Percentiles rank a stretch among this genome's conserved stretches.
phyloP scores from a whole-genome alignment of 2,797 vertebrate genomes.

The Meriones psammophilus region DNA sequence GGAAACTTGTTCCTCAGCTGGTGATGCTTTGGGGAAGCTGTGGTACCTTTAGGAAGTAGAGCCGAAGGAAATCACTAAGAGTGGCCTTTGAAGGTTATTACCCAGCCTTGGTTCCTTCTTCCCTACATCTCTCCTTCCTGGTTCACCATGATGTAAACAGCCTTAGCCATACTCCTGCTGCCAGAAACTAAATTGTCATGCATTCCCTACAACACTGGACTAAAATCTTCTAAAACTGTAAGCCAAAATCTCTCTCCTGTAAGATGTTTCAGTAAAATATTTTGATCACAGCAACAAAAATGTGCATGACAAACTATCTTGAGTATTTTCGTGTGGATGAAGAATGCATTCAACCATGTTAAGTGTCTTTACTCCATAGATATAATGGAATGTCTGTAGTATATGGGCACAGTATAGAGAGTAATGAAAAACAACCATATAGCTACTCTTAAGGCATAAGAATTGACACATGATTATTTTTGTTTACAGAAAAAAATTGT shows the following conservation, averaged over 20 bases:
- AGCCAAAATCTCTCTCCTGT: neutral
- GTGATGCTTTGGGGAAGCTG: neutral
- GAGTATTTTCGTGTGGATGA: conserved; percentile 13
- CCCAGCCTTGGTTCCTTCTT: neutral
- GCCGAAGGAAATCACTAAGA: neutral
- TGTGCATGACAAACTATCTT: neutral
- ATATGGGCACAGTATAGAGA: neutral
- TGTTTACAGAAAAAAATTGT: conserved; percentile 13
- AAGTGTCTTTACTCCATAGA: neutral
- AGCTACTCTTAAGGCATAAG: neutral
- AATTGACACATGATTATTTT: neutral
- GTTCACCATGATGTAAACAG: neutral
- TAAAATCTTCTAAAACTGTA: neutral
- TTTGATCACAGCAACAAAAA: neutral
- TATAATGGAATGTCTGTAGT: neutral
- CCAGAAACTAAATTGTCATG: neutral
- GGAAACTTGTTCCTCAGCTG: neutral
- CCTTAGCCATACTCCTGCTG: neutral
- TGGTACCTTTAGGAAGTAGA: neutral
- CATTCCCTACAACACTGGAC: neutral
- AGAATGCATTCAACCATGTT: conserved; percentile 16
- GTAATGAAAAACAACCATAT: conserved; percentile 28
- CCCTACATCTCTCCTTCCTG: neutral
- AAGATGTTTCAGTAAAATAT: neutral
- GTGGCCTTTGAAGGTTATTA: neutral